Evolutionary conservation across 2,797 vertebrate species (phyloP).

Genomic region (Acanthornis magna): DNA sequence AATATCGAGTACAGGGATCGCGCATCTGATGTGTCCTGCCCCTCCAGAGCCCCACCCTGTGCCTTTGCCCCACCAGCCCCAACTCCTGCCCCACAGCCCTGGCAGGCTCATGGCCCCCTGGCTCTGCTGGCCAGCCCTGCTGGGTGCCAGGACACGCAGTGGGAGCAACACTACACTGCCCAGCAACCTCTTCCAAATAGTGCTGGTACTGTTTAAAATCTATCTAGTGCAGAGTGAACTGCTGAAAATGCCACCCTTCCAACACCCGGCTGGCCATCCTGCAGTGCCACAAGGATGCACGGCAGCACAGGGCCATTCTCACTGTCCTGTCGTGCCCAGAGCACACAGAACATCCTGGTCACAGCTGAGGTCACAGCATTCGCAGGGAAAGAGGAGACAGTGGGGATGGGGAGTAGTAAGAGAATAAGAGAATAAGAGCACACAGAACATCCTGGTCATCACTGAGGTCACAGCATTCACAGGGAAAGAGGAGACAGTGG

Average conservation of each 20-base stretch:
- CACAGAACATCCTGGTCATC: background rate
- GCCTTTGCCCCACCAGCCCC: background rate
- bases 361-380: background rate
- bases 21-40: background rate
- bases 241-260: background rate
- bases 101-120: background rate
- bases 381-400: background rate
- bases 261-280: background rate
- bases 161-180: fast-evolving
- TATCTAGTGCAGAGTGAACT: background rate
- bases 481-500: background rate
- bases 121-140: background rate
- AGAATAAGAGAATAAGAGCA: background rate
- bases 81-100: background rate
- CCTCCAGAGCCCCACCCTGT: fast-evolving
- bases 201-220: background rate
- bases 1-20: background rate
- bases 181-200: background rate
- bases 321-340: background rate
- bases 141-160: fast-evolving
- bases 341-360: background rate
- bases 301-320: background rate
- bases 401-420: background rate
- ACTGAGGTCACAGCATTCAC: background rate
- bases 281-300: background rate